Percentiles rank a stretch among this genome's conserved stretches.
Conservation (phyloP, 2,888 invertebrate species). For the Pelosia muscerda region DNA sequence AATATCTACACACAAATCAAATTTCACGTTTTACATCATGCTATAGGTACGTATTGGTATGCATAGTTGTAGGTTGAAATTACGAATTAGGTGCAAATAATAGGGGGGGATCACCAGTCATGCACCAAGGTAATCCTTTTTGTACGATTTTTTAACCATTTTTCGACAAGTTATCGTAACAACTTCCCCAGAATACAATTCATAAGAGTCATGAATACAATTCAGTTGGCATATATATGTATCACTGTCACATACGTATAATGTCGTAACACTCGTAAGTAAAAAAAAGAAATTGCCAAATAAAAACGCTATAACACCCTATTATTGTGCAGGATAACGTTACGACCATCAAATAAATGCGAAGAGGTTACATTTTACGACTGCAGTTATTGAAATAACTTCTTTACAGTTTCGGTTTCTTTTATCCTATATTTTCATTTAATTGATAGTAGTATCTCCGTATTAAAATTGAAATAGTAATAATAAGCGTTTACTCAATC, state of each 20-base stretch:
- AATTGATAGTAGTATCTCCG: neutral
- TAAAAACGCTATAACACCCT: neutral
- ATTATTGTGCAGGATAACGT: neutral
- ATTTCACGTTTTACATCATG: too few species aligned
- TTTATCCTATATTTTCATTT: neutral
- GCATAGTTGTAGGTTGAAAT: too few species aligned
- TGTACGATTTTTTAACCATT: neutral
- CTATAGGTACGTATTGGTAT: too few species aligned
- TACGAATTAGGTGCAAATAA: too few species aligned
- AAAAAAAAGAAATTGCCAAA: slow-evolving; percentile 2
- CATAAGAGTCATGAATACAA: neutral
- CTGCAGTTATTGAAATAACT: slow-evolving; percentile 12
- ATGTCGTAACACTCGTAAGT: neutral
- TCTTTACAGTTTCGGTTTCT: neutral
- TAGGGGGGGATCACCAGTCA: too few species aligned
- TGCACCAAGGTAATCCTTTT: neutral
- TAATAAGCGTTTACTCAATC: neutral
- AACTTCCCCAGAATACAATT: neutral
- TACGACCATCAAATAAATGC: slow-evolving; percentile 2
- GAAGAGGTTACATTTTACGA: slow-evolving; percentile 13
- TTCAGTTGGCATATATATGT: neutral
- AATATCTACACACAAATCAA: too few species aligned
- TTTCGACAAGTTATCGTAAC: neutral
- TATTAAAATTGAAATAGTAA: neutral
- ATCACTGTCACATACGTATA: neutral